phyloP scores from a whole-genome alignment of 1,140 invertebrate genomes.

The Zeugodacus cucurbitae region DNA sequence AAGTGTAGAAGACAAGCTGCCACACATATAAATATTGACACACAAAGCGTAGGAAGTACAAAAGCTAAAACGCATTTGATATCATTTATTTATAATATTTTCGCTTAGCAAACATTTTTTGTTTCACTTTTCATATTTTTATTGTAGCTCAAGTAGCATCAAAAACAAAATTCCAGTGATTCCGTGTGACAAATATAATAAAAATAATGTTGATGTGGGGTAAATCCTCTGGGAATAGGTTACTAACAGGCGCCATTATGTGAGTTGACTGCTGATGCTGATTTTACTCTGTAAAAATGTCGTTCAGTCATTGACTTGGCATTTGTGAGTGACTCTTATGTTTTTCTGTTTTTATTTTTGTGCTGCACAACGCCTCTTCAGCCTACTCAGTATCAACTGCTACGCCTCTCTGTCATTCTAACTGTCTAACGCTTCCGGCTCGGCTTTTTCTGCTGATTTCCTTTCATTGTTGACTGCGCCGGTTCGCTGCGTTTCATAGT shows the following conservation, averaged over 20 bases:
- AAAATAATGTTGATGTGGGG: neutral
- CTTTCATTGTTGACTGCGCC: slow-evolving; percentile 6
- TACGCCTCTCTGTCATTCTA: neutral
- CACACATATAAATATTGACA: neutral
- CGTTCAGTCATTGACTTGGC: neutral
- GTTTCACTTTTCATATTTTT: neutral
- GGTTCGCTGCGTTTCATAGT: neutral
- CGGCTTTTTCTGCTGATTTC: neutral
- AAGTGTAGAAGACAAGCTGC: neutral
- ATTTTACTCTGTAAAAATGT: neutral
- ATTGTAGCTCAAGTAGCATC: neutral
- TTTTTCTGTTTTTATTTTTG: too few species aligned
- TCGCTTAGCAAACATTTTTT: neutral
- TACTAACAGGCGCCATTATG: neutral
- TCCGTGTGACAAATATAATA: neutral
- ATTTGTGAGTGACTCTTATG: neutral
- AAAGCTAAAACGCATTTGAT: neutral
- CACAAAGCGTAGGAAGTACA: neutral
- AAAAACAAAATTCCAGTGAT: neutral
- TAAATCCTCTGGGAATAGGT: neutral
- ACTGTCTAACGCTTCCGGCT: neutral
- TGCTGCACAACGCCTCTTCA: neutral
- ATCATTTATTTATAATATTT: neutral
- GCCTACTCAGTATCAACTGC: too few species aligned
- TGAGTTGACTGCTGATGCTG: neutral